These are phyloP conservation scores for Hemicentrotus pulcherrimus DNA, from an alignment of 35 echinoderm and acorn worm species.

Conservation along the genomic window DNA sequence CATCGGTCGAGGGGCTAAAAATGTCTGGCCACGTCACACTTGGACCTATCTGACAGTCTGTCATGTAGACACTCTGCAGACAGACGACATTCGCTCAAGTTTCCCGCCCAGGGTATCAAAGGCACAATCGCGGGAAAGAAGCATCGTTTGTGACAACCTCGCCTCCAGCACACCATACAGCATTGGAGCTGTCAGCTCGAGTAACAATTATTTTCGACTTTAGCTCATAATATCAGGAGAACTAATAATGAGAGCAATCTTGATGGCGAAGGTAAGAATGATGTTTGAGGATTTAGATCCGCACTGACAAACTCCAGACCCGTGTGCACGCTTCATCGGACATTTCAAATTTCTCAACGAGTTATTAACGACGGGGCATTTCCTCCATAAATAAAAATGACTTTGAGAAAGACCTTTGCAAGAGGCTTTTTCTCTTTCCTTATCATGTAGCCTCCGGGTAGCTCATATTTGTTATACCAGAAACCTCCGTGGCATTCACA, in stretches of 20 bases:
- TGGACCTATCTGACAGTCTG: neutral
- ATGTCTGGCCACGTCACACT: neutral
- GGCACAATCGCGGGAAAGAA: neutral
- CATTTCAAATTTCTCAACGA: slow-evolving; percentile 36
- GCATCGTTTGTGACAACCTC: neutral
- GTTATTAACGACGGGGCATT: slow-evolving; percentile 10
- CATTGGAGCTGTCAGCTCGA: slow-evolving; percentile 20
- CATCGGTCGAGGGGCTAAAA: neutral
- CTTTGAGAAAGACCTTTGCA: slow-evolving; percentile 27
- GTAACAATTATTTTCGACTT: slow-evolving; percentile 34
- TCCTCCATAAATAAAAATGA: slow-evolving; percentile 31
- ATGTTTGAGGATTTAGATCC: slow-evolving; percentile 19
- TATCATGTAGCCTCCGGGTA: neutral
- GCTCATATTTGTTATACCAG: slow-evolving; percentile 14
- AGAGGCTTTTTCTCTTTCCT: slow-evolving; percentile 16
- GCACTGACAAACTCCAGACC: slow-evolving; percentile 1
- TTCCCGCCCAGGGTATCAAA: neutral
- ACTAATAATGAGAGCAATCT: neutral
- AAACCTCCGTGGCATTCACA: slow-evolving; percentile 5
- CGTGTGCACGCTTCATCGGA: slow-evolving; percentile 23
- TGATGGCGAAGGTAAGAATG: neutral
- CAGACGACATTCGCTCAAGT: slow-evolving; percentile 4
- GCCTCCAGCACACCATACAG: slow-evolving; percentile 29
- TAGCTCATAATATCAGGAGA: neutral
- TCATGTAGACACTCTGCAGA: slow-evolving; percentile 2